Base-by-base conservation (phyloP, 2,888 invertebrate species). In the Aspidapion aeneum region DNA sequence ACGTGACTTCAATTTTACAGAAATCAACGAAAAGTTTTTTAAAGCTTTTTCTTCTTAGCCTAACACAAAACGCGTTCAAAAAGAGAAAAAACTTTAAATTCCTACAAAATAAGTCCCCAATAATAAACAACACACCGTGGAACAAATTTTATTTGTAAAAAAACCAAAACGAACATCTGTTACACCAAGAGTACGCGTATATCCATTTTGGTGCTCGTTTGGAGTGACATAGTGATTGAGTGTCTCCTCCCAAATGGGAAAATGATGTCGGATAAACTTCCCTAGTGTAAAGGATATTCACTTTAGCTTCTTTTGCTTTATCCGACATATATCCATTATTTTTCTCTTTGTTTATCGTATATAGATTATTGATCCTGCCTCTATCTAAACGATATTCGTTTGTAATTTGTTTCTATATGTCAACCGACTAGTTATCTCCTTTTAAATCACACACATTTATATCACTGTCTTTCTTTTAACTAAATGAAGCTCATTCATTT, bases 171-270 rank as follows among this genome's bases (percentile, higher is more conserved):
- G 69, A 72, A 74, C 74, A 74, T 72, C 72, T 74, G 73, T 74
- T 73, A 63, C 69, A 62, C 69, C 63, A 57, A 66, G 60, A 70
- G n/a, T n/a, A n/a, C n/a, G n/a, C n/a, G n/a, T n/a, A n/a, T 73
- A 70, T 70, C 67, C 66, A 70, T 70, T 72, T 73, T 73, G 73
- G 73, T 73, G 72, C 70, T 72, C 72, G 71, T 73, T 73, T 74
- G 72, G 73, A 74, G 70, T 72, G 74, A 73, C 74, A 67, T 65
- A 71, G 68, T 72, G 74, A 74, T 74, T 69, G 74, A 74, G 72
- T 71, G 68, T 67, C 67, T 67, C 61, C 60, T 60, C 62, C 61
- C 65, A 74, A 73, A 74, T 74, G 73, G 72, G 72, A 72, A 71
- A 71, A 72, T 73, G 73, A 73, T 74, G 74, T 74, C 72, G 17